Conservation (phyloP, 1,140 invertebrate species). For the Drosophila albomicans region DNA sequence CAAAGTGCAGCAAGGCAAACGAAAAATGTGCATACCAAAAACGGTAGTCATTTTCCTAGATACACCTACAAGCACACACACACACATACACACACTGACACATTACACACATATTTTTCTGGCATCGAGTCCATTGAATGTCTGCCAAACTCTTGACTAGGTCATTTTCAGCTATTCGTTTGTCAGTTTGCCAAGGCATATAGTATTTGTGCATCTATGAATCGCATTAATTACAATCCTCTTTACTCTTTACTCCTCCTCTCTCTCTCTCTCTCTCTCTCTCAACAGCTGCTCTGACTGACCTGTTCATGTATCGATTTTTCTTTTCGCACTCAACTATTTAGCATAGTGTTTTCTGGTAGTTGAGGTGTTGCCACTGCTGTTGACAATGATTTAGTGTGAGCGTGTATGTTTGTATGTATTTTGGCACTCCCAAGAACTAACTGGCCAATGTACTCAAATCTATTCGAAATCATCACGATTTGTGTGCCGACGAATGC, state of each 20-base stretch:
- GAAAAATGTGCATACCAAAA: conserved; percentile 61
- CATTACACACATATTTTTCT: conserved; percentile 2
- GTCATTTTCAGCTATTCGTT: conserved; percentile 54
- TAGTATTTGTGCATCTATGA: conserved; percentile 48
- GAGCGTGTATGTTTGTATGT: neutral
- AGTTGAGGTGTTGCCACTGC: conserved; percentile 23
- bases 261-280: neutral
- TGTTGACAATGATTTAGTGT: conserved; percentile 65
- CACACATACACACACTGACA: neutral
- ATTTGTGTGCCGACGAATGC: conserved; percentile 15
- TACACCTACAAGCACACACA: conserved; percentile 6
- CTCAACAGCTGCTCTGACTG: neutral
- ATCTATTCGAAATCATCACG: conserved; percentile 10
- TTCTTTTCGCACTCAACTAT: conserved; percentile 1
- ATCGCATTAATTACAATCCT: conserved; percentile 65
- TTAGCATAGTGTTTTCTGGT: conserved; percentile 5
- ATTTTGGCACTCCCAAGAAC: conserved; percentile 4
- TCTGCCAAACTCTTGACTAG: conserved; percentile 30
- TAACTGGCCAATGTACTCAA: neutral
- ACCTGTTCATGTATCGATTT: neutral
- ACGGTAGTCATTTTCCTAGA: conserved; percentile 40
- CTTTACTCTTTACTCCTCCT: neutral
- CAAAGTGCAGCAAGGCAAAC: conserved; percentile 77
- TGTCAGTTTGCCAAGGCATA: conserved; percentile 32
- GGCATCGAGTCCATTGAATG: conserved; percentile 13